Percentiles rank a stretch among this genome's conserved stretches.
Evolutionary conservation across 2,888 invertebrate genomes (phyloP).

Genomic region (Eupsilia transversa): DNA sequence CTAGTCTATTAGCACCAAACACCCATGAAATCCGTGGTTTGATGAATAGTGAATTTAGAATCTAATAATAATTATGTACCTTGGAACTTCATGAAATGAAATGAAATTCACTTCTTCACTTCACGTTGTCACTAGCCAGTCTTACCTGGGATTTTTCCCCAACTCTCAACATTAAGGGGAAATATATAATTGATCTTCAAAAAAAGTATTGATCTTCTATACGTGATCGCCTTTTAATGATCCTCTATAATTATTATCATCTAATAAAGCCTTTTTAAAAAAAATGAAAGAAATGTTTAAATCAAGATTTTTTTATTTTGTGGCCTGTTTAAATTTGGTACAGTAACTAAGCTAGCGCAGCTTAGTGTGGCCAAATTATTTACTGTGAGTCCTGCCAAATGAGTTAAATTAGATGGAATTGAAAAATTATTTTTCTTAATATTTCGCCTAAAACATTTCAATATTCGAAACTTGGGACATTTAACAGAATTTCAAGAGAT

Average conservation of each 20-base stretch:
- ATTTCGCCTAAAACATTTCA: neutral
- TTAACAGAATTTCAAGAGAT: neutral
- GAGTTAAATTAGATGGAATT: no score
- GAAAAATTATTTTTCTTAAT: neutral
- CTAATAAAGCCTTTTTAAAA: neutral
- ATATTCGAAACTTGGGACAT: neutral
- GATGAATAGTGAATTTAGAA: neutral
- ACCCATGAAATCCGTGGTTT: conserved; percentile 7
- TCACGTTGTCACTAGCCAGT: neutral
- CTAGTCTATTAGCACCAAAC: conserved; percentile 25
- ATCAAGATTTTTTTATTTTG: no score
- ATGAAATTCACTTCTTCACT: no score
- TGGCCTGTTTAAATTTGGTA: neutral
- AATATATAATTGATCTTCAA: neutral
- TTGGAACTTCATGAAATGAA: no score
- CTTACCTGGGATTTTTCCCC: no score
- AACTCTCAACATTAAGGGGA: no score
- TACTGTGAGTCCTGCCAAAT: neutral
- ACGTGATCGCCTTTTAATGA: neutral
- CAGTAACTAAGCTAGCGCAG: neutral
- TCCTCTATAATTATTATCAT: neutral
- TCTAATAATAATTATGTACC: neutral
- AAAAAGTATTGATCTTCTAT: no score
- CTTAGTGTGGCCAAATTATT: no score
- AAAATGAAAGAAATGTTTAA: no score